Base-by-base conservation (phyloP, 2,113 vertebrate genomes). In the Sula dactylatra region DNA sequence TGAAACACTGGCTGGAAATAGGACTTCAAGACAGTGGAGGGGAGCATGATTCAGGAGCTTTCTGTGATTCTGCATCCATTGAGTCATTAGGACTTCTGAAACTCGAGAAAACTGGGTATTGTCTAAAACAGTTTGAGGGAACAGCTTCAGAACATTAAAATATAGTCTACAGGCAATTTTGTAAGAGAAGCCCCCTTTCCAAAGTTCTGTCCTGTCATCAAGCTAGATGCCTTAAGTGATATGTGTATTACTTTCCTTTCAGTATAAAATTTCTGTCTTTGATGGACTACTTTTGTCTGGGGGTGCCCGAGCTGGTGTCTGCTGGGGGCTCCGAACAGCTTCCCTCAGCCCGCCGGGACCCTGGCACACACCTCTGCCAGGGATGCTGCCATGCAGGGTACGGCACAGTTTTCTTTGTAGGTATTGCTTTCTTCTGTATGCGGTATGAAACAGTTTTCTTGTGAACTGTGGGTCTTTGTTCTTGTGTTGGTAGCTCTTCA, bases 31-130 rank as follows among this genome's bases (percentile, higher is more conserved):
- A 87, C 54, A 90, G 69, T 16, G 4, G 56, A 95, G 34, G 44
- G 66, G 27, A 81, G 77, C 42, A 26, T 42, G 59, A 82, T 86
- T 90, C 83, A 84, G 90, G 83, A 94, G 94, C 81, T 34, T 91
- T 94, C 94, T 96, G 44, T 78, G 90, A 92, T 94, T 97, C 81
- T 89, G 47, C 76, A 81, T n/a, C 71, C 74, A 69, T 27, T 59
- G 78, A 96, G 93, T 93, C 86, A 96, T 86, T 94, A 91, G 81
- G 85, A 70, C 82, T 94, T 97, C 95, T 93, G 94, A 96, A 97
- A 93, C 81, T 66, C 20, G 3, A 84, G 74, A 97, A 95, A 88
- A 92, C 88, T 64, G 82, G 34, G 49, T 93, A 93, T 95, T 94
- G 95, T 95, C 70, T 94, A 90, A 97, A 95, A 96, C 31, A 93